phyloP scores from a whole-genome alignment of 2,113 vertebrate genomes.

The Pterocles orientalis region DNA sequence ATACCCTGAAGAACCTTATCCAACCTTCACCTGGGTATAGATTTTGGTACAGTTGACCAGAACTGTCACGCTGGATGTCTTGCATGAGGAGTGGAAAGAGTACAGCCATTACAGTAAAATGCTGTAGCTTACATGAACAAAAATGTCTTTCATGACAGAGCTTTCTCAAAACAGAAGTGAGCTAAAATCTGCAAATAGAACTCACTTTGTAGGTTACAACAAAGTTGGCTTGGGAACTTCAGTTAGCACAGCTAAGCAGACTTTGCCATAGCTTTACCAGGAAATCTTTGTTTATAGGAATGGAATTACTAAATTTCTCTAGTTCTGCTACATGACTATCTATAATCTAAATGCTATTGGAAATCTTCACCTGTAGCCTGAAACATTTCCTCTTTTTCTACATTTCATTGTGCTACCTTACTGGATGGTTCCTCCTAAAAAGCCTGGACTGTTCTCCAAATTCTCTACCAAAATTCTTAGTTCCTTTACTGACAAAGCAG shows the following conservation, averaged over 20 bases:
- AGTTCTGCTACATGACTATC: not conserved
- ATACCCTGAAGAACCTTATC: not conserved
- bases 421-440: not conserved
- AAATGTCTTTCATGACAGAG: constrained; percentile 6
- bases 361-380: not conserved
- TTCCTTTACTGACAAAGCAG: not conserved
- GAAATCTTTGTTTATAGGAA: not conserved
- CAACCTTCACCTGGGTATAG: not conserved
- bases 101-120: not conserved
- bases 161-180: constrained; percentile 9
- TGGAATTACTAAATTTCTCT: not conserved
- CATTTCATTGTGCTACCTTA: not conserved
- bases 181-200: not conserved
- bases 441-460: not conserved
- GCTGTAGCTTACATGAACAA: not conserved
- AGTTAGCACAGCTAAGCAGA: not conserved
- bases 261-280: not conserved
- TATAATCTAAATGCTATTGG: not conserved
- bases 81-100: not conserved
- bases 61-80: not conserved
- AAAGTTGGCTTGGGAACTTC: not conserved
- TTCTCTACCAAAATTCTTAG: not conserved
- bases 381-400: not conserved
- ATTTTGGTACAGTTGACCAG: not conserved
- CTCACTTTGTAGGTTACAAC: not conserved